Percentiles rank a stretch among this genome's conserved stretches.
These are phyloP conservation scores for pig (Sus scrofa) DNA, from an alignment of 2,113 vertebrate species.

Conservation along the genomic window DNA sequence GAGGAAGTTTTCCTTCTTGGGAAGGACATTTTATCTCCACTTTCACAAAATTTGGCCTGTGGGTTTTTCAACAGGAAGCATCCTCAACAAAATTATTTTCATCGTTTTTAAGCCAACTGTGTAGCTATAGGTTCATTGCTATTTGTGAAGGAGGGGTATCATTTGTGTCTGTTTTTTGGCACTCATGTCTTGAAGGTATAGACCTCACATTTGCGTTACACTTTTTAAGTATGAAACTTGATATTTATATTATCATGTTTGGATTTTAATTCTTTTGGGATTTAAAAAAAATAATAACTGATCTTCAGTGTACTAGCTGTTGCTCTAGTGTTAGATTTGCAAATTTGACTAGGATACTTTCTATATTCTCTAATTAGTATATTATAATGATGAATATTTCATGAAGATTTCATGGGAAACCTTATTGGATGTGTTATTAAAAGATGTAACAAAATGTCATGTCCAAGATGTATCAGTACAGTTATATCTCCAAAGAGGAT, in stretches of 20 bases:
- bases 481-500: neutral
- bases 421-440: neutral
- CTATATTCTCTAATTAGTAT: neutral
- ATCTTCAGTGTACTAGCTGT: neutral
- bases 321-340: neutral
- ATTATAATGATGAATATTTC: too few relatives aligned
- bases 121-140: neutral
- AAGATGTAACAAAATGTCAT: neutral
- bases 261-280: neutral
- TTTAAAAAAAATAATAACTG: neutral
- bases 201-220: neutral
- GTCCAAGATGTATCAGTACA: neutral
- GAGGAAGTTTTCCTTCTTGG: neutral
- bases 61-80: neutral
- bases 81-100: neutral
- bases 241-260: neutral
- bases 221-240: neutral
- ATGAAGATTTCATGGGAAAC: neutral
- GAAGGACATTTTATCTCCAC: neutral
- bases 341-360: neutral
- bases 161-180: neutral
- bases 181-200: neutral
- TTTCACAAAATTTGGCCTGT: neutral
- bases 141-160: neutral
- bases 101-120: neutral